These are phyloP conservation scores for Palythoa grandis DNA, from an alignment of 92 coral and sea anemone genomes.

Conservation along the genomic window DNA sequence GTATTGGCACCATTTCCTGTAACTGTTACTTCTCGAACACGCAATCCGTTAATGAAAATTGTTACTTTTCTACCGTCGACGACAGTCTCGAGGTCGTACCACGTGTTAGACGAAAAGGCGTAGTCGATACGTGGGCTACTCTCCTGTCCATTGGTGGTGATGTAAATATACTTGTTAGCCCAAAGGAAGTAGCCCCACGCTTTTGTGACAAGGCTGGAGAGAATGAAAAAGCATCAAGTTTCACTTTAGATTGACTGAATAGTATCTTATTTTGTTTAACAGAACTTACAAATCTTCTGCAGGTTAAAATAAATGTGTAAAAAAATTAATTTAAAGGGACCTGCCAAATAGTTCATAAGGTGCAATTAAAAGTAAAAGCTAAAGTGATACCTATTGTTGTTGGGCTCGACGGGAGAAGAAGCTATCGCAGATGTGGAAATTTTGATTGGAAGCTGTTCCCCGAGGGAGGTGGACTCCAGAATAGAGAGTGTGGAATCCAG, in stretches of 20 bases:
- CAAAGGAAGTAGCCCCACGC: conserved; percentile 38
- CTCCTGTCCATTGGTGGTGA: conserved; percentile 17
- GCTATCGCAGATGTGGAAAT: too few species aligned
- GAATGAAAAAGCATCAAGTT: not conserved
- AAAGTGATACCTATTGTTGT: too few species aligned
- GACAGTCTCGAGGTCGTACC: conserved; percentile 33
- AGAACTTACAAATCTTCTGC: too few species aligned
- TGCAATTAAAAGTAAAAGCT: too few species aligned
- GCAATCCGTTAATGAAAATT: conserved; percentile 31
- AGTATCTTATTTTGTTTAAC: too few species aligned
- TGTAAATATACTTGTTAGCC: conserved; percentile 32
- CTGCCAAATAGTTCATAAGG: too few species aligned
- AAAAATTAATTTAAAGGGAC: too few species aligned
- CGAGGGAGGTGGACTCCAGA: too few species aligned
- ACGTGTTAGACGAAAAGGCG: conserved; percentile 22
- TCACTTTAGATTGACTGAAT: not conserved
- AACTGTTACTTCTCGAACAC: conserved; percentile 22
- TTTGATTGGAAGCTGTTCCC: too few species aligned
- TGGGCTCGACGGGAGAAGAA: too few species aligned
- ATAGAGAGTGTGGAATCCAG: too few species aligned
- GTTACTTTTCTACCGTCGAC: conserved; percentile 31
- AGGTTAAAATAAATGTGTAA: too few species aligned
- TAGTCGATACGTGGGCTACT: conserved; percentile 4
- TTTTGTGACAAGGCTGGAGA: conserved; percentile 6
- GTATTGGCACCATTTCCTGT: conserved; percentile 12